Conservation (phyloP, 1,140 invertebrate genomes). For the Dufourea novaeangliae region DNA sequence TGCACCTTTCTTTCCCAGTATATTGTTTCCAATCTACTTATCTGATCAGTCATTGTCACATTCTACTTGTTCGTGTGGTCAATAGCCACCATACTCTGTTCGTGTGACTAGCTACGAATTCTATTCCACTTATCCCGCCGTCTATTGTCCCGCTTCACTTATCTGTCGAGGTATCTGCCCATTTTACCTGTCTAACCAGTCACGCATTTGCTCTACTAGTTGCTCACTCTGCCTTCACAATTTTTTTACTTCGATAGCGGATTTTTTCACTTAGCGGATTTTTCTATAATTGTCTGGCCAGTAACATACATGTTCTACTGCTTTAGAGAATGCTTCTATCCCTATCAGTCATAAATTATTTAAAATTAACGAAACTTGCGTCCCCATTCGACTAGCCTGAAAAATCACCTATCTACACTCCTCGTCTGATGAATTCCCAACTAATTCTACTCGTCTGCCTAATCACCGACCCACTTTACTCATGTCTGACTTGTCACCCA, state of each 20-base stretch:
- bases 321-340: no score
- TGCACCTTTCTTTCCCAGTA: background rate
- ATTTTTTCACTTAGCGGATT: no score
- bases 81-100: no score
- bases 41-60: background rate
- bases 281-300: no score
- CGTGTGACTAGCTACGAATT: background rate
- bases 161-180: background rate
- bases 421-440: no score
- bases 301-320: background rate
- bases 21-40: background rate
- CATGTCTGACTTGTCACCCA: background rate
- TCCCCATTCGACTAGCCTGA: background rate
- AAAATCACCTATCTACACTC: background rate
- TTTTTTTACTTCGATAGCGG: no score
- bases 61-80: background rate
- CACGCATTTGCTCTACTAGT: background rate
- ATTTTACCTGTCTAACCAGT: background rate
- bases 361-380: background rate
- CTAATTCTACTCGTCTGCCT: background rate
- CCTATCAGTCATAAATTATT: no score
- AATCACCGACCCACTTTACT: background rate
- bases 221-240: no score
- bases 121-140: conserved; percentile 6
- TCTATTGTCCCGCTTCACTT: background rate